These are phyloP conservation scores for Zoroaster sp. DNA, from an alignment of 53 echinoderm and acorn worm genomes.

Conservation along the genomic window DNA sequence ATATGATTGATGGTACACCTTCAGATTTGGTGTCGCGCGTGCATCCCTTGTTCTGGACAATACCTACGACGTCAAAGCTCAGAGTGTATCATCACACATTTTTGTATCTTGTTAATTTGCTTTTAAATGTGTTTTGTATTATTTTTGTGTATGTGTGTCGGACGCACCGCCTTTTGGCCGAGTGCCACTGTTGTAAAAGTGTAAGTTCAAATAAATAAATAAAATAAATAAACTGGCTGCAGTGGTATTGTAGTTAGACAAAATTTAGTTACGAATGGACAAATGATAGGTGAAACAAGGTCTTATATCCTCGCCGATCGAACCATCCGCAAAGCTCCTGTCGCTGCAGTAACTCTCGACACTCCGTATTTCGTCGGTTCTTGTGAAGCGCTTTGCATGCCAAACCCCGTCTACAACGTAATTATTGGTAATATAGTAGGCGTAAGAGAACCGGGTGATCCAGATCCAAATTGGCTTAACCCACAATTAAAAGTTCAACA, in stretches of 20 bases:
- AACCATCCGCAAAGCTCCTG: conserved; percentile 26
- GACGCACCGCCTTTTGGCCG: no score
- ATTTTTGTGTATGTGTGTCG: no score
- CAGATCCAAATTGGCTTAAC: background rate
- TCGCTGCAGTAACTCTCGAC: conserved; percentile 4
- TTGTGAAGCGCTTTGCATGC: conserved; percentile 4
- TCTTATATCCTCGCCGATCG: conserved; percentile 40
- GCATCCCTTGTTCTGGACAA: no score
- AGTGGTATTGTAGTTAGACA: conserved; percentile 15
- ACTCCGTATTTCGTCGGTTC: conserved; percentile 43
- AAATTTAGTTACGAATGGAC: background rate
- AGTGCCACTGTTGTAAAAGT: no score
- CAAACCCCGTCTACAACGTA: conserved; percentile 26
- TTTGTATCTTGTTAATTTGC: no score
- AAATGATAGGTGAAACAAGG: conserved; percentile 5
- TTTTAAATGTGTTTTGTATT: no score
- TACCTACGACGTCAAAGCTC: no score
- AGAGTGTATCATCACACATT: no score
- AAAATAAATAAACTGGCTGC: no score
- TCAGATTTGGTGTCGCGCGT: no score
- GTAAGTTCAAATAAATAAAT: no score
- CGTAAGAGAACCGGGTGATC: background rate
- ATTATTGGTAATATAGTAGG: conserved; percentile 6
- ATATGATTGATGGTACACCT: no score
- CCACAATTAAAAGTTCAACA: background rate